These are phyloP conservation scores for Sinocyclocheilus rhinocerous DNA, from an alignment of 2,113 vertebrate species.

Conservation along the genomic window DNA sequence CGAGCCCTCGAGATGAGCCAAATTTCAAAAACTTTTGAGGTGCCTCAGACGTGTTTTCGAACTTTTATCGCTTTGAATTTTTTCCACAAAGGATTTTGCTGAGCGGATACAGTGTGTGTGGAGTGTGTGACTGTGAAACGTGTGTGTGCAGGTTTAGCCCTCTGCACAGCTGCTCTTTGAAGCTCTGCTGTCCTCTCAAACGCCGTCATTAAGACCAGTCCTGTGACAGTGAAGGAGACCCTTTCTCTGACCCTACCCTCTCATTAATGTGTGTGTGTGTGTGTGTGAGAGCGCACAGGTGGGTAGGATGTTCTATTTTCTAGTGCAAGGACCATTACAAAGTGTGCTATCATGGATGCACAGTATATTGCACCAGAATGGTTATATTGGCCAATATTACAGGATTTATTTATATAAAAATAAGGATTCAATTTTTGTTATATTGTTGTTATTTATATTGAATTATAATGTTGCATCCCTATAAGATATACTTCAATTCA, in stretches of 20 bases:
- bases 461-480: background rate
- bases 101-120: background rate
- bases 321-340: background rate
- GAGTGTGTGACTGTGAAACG: background rate
- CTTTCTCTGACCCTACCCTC: slow-evolving; percentile 14
- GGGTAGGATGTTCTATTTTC: background rate
- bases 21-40: background rate
- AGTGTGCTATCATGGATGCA: background rate
- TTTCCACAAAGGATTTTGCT: background rate
- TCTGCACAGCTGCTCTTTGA: slow-evolving; percentile 10
- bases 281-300: background rate
- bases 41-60: background rate
- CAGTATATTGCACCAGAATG: no score
- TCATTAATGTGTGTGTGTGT: slow-evolving; percentile 63
- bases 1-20: background rate
- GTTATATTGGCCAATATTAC: no score
- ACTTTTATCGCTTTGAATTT: background rate
- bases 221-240: slow-evolving; percentile 17
- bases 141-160: background rate
- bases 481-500: background rate
- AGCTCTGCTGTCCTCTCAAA: background rate
- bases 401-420: no score
- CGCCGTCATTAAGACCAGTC: slow-evolving; percentile 4
- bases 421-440: no score
- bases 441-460: no score